phyloP scores from a whole-genome alignment of 2,113 vertebrate genomes.

The Ptilorrhoa leucosticta region DNA sequence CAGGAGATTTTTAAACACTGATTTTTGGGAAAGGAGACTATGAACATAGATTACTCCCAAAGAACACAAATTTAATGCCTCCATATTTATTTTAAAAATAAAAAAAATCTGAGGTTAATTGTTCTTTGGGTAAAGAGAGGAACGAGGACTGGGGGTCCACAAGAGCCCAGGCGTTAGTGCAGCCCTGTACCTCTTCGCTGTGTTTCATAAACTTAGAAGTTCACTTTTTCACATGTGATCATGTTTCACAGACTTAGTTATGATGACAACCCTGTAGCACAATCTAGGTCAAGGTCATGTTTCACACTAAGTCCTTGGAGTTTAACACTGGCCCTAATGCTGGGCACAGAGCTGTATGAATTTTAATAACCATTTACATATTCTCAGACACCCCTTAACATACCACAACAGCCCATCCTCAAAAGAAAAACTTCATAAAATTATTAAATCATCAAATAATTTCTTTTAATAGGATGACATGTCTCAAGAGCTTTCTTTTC shows the following conservation, averaged over 20 bases:
- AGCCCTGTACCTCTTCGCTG: not conserved
- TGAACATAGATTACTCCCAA: not conserved
- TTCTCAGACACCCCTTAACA: not conserved
- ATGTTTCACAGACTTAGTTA: not conserved
- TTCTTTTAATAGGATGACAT: not conserved
- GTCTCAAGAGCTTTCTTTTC: not conserved
- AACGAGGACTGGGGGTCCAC: rapidly evolving
- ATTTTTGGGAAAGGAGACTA: not conserved
- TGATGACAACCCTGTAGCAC: not conserved
- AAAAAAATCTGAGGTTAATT: not conserved
- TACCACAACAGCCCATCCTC: not conserved
- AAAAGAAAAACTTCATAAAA: not conserved
- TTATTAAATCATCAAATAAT: not conserved
- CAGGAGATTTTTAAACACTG: not conserved
- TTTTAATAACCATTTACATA: not conserved
- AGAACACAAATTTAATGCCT: not conserved
- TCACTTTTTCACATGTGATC: not conserved
- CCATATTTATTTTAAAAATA: not conserved
- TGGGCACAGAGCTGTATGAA: not conserved
- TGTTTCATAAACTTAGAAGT: not conserved
- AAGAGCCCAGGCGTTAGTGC: not conserved
- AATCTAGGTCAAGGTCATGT: not conserved
- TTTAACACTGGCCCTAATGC: not conserved
- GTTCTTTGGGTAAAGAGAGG: not conserved
- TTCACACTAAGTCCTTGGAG: not conserved